These are phyloP conservation scores for Gadopsis marmoratus DNA, from an alignment of 2,797 vertebrate species.

Conservation along the genomic window DNA sequence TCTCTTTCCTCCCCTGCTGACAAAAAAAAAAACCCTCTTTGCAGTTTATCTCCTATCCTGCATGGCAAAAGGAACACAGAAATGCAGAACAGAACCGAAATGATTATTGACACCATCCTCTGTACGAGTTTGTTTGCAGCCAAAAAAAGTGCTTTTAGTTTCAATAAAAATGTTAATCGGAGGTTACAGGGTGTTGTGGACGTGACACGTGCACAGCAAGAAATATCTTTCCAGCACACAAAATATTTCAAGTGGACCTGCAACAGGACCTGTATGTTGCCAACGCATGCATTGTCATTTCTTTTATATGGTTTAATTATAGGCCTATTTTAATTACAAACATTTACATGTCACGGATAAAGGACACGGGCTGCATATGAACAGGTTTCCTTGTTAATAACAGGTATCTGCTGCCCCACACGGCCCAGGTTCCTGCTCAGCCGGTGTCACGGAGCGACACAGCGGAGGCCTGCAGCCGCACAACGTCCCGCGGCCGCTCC, in stretches of 20 bases:
- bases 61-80: conserved; percentile 14
- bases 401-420: not conserved
- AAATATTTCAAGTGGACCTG: not conserved
- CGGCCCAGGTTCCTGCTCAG: conserved; percentile 59
- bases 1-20: conserved; percentile 37
- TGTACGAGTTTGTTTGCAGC: not conserved
- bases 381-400: not conserved
- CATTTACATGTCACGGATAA: not conserved
- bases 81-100: not conserved
- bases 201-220: not conserved
- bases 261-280: not conserved
- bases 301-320: not conserved
- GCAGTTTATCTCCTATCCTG: conserved; percentile 25
- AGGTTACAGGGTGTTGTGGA: not conserved
- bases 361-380: not conserved
- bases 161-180: not conserved
- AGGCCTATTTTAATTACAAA: not conserved
- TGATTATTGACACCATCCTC: not conserved
- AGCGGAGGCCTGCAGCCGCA: conserved; percentile 20
- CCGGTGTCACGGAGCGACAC: conserved; percentile 6
- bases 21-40: conserved; percentile 10
- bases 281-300: not conserved
- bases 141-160: not conserved
- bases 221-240: not conserved
- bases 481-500: conserved; percentile 54